These are phyloP conservation scores for Poeciliopsis prolifica DNA, from an alignment of 2,113 vertebrate species.

Conservation along the genomic window DNA sequence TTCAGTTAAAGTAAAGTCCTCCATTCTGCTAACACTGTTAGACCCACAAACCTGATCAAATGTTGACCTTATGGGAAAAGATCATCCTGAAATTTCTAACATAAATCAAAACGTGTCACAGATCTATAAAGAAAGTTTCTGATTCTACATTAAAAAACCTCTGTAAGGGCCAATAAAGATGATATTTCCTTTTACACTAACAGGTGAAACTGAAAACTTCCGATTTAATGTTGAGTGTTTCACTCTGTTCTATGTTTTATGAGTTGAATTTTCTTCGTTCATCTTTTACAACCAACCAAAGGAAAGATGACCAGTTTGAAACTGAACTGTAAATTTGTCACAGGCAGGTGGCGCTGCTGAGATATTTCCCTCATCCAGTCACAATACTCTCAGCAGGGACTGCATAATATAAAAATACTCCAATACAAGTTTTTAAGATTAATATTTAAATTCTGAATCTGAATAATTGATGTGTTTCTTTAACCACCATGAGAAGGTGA, in stretches of 20 bases:
- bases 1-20: too few species aligned
- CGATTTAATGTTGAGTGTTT: too few species aligned
- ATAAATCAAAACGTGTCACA: too few species aligned
- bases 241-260: not conserved
- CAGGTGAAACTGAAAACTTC: too few species aligned
- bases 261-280: not conserved
- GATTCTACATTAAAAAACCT: too few species aligned
- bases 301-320: too few species aligned
- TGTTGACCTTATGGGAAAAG: not conserved
- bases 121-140: too few species aligned
- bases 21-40: not conserved
- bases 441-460: too few species aligned
- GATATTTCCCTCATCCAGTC: constrained; percentile 13
- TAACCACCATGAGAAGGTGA: not conserved
- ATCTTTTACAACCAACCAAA: not conserved
- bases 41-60: not conserved
- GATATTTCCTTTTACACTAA: too few species aligned
- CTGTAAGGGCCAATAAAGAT: too few species aligned
- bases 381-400: too few species aligned
- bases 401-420: not conserved
- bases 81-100: not conserved
- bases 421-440: not conserved
- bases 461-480: too few species aligned
- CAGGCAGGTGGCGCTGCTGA: constrained; percentile 5
- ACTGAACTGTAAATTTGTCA: constrained; percentile 13